Evolutionary conservation across 2,888 invertebrate species (phyloP).

Genomic region (Agelastica alni): DNA sequence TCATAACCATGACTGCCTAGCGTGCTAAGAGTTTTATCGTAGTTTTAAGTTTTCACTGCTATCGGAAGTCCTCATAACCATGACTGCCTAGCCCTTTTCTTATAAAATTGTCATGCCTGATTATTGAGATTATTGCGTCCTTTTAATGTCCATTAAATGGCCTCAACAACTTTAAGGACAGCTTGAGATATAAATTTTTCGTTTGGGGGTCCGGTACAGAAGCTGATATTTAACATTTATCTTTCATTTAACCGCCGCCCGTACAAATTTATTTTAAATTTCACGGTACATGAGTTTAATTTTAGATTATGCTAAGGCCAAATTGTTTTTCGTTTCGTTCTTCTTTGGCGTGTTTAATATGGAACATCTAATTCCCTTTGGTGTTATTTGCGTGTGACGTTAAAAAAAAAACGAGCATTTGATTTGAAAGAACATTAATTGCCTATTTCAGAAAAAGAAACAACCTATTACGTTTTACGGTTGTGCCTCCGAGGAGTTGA

Average conservation of each 20-base stretch:
- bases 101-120: no score
- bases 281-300: conserved; percentile 35
- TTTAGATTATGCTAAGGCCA: conserved; percentile 31
- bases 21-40: no score
- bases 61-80: no score
- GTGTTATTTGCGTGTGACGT: conserved; percentile 26
- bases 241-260: conserved; percentile 18
- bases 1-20: no score
- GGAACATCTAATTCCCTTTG: conserved; percentile 19
- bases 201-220: conserved; percentile 21
- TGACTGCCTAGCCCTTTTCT: no score
- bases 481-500: conserved; percentile 12
- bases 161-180: conserved; percentile 20
- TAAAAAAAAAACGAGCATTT: conserved; percentile 27
- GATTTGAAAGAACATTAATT: conserved; percentile 27
- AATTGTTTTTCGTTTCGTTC: conserved; percentile 31
- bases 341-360: conserved; percentile 10
- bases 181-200: conserved; percentile 22
- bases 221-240: conserved; percentile 23
- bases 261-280: conserved; percentile 31
- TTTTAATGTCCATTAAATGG: no score
- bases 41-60: no score
- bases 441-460: conserved; percentile 24
- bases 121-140: no score
- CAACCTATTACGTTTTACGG: conserved; percentile 14